phyloP scores from a whole-genome alignment of 1,140 invertebrate genomes.

The Leptinotarsa undecemlineata region DNA sequence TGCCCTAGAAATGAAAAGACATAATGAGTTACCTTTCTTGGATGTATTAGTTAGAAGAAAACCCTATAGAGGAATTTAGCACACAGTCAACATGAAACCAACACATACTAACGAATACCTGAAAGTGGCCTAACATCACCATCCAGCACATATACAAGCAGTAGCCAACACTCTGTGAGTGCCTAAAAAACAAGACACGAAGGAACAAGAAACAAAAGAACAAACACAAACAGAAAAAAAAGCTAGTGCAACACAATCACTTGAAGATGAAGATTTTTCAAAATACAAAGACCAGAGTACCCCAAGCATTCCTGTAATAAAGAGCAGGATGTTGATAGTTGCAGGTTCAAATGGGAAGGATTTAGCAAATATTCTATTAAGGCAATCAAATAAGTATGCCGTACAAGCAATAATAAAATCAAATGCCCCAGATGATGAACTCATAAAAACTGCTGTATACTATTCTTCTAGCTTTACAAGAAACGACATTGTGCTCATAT shows the following conservation, averaged over 20 bases:
- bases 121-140: no score
- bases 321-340: slow-evolving; percentile 16
- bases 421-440: slow-evolving; percentile 16
- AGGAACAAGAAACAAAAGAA: no score
- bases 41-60: no score
- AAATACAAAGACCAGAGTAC: slow-evolving; percentile 11
- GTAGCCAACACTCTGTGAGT: no score
- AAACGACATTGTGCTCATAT: slow-evolving; percentile 17
- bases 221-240: slow-evolving; percentile 13
- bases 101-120: no score
- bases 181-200: no score
- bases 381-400: background rate
- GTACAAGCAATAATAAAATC: slow-evolving; percentile 12
- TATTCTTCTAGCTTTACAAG: slow-evolving; percentile 17
- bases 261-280: slow-evolving; percentile 3
- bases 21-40: no score
- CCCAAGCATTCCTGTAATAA: slow-evolving; percentile 12
- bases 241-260: slow-evolving; percentile 11
- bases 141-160: no score
- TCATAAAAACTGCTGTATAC: slow-evolving; percentile 9
- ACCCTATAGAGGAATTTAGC: no score
- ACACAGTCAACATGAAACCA: no score
- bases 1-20: no score
- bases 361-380: slow-evolving; percentile 16
- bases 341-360: slow-evolving; percentile 18